These are phyloP conservation scores for Petrosia ficiformis DNA, from an alignment of 37 sponge, comb jelly and placozoan species.

Conservation along the genomic window DNA sequence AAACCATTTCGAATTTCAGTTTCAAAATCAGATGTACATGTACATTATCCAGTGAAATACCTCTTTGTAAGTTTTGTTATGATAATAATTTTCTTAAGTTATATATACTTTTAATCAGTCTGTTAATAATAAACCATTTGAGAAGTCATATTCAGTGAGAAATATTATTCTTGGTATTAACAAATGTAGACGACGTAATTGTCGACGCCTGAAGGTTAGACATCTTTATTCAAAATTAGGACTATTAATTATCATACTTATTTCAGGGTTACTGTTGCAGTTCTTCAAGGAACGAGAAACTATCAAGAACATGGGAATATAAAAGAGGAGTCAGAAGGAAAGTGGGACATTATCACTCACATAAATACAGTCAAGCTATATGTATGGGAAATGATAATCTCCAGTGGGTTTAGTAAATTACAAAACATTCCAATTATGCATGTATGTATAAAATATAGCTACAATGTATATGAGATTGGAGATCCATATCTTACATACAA, in stretches of 20 bases:
- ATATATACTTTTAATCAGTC: constrained; percentile 4
- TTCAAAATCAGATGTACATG: constrained; percentile 59
- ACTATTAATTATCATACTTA: too few relatives aligned
- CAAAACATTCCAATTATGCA: not conserved
- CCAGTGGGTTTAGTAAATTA: constrained; percentile 32
- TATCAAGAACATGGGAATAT: constrained; percentile 53
- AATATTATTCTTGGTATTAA: constrained; percentile 20
- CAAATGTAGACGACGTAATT: constrained; percentile 12
- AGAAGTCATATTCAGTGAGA: not conserved
- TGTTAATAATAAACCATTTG: constrained; percentile 36
- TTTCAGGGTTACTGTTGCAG: constrained; percentile 55
- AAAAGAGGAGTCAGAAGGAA: constrained; percentile 45
- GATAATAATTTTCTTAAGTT: not conserved
- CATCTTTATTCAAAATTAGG: too few relatives aligned
- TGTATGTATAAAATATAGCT: constrained; percentile 31
- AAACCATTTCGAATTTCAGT: constrained; percentile 80
- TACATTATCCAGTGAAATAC: constrained; percentile 66
- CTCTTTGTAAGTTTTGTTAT: constrained; percentile 23
- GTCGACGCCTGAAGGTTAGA: too few relatives aligned
- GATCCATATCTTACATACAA: constrained; percentile 58
- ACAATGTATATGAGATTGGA: constrained; percentile 58
- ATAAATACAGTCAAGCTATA: constrained; percentile 42
- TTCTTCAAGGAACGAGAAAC: constrained; percentile 30
- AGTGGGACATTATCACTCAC: constrained; percentile 35
- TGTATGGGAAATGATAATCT: constrained; percentile 52